Evolutionary conservation across 2,113 vertebrate species (phyloP), one percentile per base, ranked within the genome.

Genomic region (Thamnophis sirtalis): DNA sequence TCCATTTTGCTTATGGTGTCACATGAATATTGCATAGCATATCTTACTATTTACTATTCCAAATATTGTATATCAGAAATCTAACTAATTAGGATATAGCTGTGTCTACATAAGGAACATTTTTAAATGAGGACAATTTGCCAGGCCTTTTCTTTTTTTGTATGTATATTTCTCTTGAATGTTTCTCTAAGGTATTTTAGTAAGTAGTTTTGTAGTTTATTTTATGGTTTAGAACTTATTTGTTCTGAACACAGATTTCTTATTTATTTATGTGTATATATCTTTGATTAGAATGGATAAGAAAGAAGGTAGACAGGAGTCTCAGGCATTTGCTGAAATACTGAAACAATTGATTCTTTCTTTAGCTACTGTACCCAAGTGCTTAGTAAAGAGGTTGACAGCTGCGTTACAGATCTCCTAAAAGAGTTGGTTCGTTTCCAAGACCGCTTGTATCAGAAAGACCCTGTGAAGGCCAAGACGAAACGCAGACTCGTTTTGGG

Each of bases 401-500:
- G 98, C 86, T 99, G 98, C 94, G 99, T 99, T 93, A 98, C 96
- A 4, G 96, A 97, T 26, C 98, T 99, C 84, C 97, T 99, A 26
- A 99, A 98, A 96, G 99, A 99, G 95, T 97, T 99, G 93, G 98
- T 99, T 56, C 99, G 99, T 60, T 99, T 99, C 96, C 99, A 99
- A 97, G 99, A 99, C 96, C 99, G 99, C 2, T 97, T 99, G 94
- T 99, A 99, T 97, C 98, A 99, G 97, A 99, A 99, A 92, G 99
- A 99, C 93, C 99, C 99, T 11, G 98, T 99, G 94, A 99, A 99
- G 96, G 99, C 99, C 68, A 99, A 98, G 95, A 98, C 98, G 96
- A 99, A 99, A 95, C 98, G 99, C 26, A 97, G 99, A n/a, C 96
- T 99, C 1, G 99, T 99, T 80, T 98, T 99, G 99, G 99, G 99